These are phyloP conservation scores for Steatornis caripensis DNA, from an alignment of 2,113 vertebrate species.

Conservation along the genomic window DNA sequence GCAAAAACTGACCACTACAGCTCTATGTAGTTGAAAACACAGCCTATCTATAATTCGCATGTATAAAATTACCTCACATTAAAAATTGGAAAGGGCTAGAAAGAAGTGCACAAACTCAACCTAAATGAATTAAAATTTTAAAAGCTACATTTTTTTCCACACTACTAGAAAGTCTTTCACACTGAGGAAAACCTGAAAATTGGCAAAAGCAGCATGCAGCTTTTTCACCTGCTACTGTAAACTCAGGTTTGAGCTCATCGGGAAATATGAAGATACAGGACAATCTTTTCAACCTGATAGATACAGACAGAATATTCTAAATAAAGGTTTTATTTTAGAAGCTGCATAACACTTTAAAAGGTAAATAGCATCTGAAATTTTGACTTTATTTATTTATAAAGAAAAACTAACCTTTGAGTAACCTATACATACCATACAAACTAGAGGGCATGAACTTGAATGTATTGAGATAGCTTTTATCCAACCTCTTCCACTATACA, in stretches of 20 bases:
- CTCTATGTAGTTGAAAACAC: neutral
- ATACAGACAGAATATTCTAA: neutral
- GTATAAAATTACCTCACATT: neutral
- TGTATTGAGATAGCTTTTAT: neutral
- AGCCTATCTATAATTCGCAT: accelerated
- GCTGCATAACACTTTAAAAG: neutral
- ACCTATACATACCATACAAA: neutral
- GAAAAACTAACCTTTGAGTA: neutral
- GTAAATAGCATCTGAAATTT: neutral
- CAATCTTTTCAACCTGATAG: neutral
- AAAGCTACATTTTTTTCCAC: neutral
- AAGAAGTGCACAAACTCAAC: neutral
- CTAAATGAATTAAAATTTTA: neutral
- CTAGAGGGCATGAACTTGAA: neutral
- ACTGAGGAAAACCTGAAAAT: neutral
- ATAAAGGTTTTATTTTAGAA: neutral
- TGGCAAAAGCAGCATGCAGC: neutral
- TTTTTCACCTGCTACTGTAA: neutral
- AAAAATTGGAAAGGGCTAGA: neutral
- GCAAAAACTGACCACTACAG: neutral
- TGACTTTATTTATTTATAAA: neutral
- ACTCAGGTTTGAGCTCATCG: neutral
- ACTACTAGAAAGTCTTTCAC: neutral
- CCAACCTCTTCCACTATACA: neutral
- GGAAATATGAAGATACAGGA: neutral